These are phyloP conservation scores for Strigamia crassipes DNA, from an alignment of 2,888 invertebrate genomes.

Conservation along the genomic window DNA sequence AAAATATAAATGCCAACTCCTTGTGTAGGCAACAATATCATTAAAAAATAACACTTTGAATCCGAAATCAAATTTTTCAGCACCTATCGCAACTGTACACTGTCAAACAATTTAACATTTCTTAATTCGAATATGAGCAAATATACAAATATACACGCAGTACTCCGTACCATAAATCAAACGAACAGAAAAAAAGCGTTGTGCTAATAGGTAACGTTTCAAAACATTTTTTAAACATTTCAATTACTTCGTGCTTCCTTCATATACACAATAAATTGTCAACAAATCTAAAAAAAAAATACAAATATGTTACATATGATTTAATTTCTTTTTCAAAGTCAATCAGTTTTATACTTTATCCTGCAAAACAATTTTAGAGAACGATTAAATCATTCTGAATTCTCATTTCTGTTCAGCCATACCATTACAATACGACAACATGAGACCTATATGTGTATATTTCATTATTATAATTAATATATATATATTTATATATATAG, in stretches of 20 bases:
- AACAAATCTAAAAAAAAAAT: slow-evolving; percentile 10
- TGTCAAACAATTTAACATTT: background rate
- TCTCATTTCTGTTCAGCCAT: background rate
- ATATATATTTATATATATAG: background rate
- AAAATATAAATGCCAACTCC: slow-evolving; percentile 16
- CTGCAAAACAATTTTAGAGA: slow-evolving; percentile 4
- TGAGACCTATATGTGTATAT: slow-evolving; percentile 16
- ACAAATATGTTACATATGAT: background rate
- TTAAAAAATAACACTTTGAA: slow-evolving; percentile 14
- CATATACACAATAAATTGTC: slow-evolving; percentile 3
- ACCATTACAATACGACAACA: background rate
- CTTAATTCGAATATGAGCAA: slow-evolving; percentile 9
- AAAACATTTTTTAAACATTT: slow-evolving; percentile 6
- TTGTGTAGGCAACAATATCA: slow-evolving; percentile 6
- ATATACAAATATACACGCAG: slow-evolving; percentile 12
- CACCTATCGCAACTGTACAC: background rate
- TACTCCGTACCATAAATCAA: background rate
- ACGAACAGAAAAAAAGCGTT: background rate
- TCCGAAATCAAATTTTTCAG: background rate
- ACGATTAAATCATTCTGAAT: background rate
- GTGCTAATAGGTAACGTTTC: background rate
- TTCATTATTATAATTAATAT: background rate
- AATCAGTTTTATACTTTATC: background rate
- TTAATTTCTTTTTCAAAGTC: background rate
- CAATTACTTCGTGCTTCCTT: background rate